Evolutionary conservation across 2,797 vertebrate species (phyloP).

Genomic region (Syngnathus rostellatus): DNA sequence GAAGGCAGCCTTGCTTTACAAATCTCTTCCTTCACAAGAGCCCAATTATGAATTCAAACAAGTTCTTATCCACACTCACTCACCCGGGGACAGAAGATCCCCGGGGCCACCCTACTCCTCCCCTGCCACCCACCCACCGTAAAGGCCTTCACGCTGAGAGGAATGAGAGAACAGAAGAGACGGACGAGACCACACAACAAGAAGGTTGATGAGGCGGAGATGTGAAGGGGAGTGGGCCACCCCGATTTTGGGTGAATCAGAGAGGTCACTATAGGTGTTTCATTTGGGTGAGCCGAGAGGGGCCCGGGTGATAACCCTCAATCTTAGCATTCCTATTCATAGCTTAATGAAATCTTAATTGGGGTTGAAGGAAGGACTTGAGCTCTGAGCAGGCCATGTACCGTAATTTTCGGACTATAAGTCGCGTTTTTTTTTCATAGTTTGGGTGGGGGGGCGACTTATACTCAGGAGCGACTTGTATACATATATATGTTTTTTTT

Average conservation of each 20-base stretch:
- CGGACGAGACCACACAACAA: slow-evolving; percentile 67
- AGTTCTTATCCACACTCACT: slow-evolving; percentile 77
- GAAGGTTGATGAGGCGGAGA: slow-evolving; percentile 24
- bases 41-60: slow-evolving; percentile 83
- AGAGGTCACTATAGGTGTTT: slow-evolving; percentile 70
- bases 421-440: too few species aligned
- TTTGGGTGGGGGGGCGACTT: too few species aligned
- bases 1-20: slow-evolving; percentile 78
- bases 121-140: slow-evolving; percentile 58
- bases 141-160: slow-evolving; percentile 50
- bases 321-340: slow-evolving; percentile 63
- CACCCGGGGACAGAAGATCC: slow-evolving; percentile 67
- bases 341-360: slow-evolving; percentile 70
- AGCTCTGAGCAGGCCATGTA: slow-evolving; percentile 44
- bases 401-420: too few species aligned
- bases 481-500: too few species aligned
- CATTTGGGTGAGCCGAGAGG: slow-evolving; percentile 52
- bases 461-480: too few species aligned
- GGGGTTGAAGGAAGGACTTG: slow-evolving; percentile 38
- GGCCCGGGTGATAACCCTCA: slow-evolving; percentile 60
- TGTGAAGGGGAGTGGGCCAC: slow-evolving; percentile 21
- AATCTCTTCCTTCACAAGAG: slow-evolving; percentile 74
- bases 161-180: slow-evolving; percentile 67
- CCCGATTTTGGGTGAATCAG: slow-evolving; percentile 53
- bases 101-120: slow-evolving; percentile 41